Conservation (phyloP, 2,888 invertebrate genomes). For the Dyspetes luteomarginatus region DNA sequence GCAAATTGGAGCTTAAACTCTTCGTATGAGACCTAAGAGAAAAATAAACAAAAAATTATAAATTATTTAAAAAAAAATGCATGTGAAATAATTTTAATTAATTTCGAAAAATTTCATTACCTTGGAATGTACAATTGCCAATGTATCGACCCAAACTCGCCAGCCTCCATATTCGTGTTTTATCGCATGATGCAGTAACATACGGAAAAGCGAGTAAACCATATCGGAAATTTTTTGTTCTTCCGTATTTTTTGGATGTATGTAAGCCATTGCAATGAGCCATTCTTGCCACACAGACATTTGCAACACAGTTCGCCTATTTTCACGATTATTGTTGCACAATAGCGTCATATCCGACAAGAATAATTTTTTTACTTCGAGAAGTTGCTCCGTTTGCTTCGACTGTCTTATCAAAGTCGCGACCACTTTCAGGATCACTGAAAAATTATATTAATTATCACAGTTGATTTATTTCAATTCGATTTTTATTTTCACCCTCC, state of each 20-base stretch:
- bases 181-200: constrained; percentile 99
- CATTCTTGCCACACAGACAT: constrained; percentile 99
- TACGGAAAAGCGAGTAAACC: constrained; percentile 98
- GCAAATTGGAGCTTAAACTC: constrained; percentile 99
- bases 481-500: too few relatives aligned
- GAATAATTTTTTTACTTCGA: constrained; percentile 98
- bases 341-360: constrained; percentile 99
- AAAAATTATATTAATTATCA: constrained; percentile 76
- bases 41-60: constrained; percentile 34
- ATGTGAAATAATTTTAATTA: background rate
- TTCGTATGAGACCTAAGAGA: constrained; percentile 95
- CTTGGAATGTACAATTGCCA: constrained; percentile 99
- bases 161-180: constrained; percentile 99
- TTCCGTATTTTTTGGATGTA: constrained; percentile 97
- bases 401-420: constrained; percentile 98
- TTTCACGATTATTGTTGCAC: constrained; percentile 98
- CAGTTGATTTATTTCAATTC: too few relatives aligned
- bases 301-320: constrained; percentile 97
- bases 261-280: constrained; percentile 99
- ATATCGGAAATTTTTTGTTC: constrained; percentile 98
- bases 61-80: background rate
- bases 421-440: constrained; percentile 99
- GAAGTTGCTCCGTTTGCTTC: constrained; percentile 94
- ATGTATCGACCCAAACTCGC: constrained; percentile 99
- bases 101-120: constrained; percentile 83